phyloP scores from a whole-genome alignment of 2,113 vertebrate species.

The Psilopogon haemacephalus region DNA sequence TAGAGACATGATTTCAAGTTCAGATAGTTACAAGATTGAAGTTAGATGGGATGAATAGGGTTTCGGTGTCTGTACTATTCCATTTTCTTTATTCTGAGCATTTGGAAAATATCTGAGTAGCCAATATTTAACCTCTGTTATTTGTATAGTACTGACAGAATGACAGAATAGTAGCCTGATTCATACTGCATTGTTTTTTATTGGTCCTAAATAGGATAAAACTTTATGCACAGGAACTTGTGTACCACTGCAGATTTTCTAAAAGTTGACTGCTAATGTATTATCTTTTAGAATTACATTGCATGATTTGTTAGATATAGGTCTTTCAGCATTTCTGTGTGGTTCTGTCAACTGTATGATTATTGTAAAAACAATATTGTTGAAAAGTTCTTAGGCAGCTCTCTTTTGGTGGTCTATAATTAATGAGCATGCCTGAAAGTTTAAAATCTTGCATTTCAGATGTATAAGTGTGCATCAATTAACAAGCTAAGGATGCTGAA shows the following conservation, averaged over 20 bases:
- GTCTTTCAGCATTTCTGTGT: neutral
- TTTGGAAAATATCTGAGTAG: neutral
- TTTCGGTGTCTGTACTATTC: neutral
- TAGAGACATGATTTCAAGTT: neutral
- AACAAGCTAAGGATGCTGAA: neutral
- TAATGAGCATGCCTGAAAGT: neutral
- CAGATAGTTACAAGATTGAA: neutral
- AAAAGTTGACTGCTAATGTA: neutral
- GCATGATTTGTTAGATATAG: neutral
- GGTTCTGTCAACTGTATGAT: neutral
- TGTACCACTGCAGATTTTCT: neutral
- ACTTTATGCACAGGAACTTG: neutral
- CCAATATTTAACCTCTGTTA: neutral
- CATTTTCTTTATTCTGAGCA: neutral
- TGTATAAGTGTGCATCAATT: neutral
- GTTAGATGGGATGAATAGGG: neutral
- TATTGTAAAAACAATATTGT: slow-evolving; percentile 2
- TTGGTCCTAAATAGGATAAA: neutral
- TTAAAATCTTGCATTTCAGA: slow-evolving; percentile 17
- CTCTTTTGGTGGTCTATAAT: neutral
- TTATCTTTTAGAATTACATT: neutral
- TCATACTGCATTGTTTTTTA: neutral
- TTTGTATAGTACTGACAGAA: neutral
- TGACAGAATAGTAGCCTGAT: neutral
- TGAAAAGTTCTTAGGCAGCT: neutral